These are phyloP conservation scores for Pogoniulus pusillus DNA, from an alignment of 2,797 vertebrate species.

Conservation along the genomic window DNA sequence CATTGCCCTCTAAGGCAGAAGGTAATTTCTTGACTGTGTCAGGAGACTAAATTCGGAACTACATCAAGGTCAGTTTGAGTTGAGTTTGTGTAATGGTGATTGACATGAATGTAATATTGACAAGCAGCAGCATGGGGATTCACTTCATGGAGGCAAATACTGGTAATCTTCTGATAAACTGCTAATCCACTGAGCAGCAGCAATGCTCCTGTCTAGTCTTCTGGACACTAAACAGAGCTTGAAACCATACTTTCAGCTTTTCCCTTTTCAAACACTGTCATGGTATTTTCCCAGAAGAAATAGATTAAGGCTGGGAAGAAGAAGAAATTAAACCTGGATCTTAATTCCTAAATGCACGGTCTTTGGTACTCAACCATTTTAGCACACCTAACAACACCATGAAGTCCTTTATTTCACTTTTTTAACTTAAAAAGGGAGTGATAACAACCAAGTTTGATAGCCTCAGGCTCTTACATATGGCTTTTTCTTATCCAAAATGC, in stretches of 20 bases:
- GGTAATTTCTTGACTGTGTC: neutral
- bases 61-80: neutral
- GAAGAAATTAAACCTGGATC: neutral
- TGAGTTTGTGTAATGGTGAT: neutral
- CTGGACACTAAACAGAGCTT: neutral
- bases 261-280: neutral
- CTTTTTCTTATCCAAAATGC: neutral
- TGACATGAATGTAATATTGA: neutral
- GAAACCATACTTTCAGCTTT: neutral
- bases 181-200: neutral
- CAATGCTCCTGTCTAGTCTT: neutral
- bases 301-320: neutral
- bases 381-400: neutral
- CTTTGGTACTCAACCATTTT: neutral
- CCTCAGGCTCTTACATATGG: neutral
- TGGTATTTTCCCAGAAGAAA: neutral
- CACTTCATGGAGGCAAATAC: neutral
- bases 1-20: neutral
- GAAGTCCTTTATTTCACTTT: neutral
- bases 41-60: neutral
- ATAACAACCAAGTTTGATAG: neutral
- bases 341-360: neutral
- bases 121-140: neutral
- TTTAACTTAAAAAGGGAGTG: neutral
- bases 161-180: neutral